phyloP scores from a whole-genome alignment of 2,888 invertebrate genomes.

The Pollenia griseotomentosa region DNA sequence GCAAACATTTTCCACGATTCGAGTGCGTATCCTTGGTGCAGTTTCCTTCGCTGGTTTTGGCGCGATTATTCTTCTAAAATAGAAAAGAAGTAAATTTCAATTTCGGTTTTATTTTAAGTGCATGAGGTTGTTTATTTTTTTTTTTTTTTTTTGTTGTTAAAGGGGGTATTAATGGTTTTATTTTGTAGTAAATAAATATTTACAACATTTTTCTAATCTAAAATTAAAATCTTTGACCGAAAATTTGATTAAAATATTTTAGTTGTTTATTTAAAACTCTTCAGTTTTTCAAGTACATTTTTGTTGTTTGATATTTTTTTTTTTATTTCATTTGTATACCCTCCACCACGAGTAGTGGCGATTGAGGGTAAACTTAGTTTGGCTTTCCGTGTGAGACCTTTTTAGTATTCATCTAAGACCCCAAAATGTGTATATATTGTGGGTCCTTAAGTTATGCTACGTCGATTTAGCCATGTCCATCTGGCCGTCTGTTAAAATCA shows the following conservation, averaged over 20 bases:
- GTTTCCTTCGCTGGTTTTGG: not conserved
- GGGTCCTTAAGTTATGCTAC: too few relatives aligned
- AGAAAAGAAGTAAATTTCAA: not conserved
- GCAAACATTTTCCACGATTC: conserved; percentile 1
- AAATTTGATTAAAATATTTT: conserved; percentile 51
- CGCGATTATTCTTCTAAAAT: conserved; percentile 12
- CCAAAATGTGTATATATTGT: too few relatives aligned
- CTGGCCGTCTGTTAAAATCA: too few relatives aligned
- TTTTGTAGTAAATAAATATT: conserved; percentile 50
- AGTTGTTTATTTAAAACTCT: conserved; percentile 37
- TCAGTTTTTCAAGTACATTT: conserved; percentile 22
- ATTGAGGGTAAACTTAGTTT: too few relatives aligned
- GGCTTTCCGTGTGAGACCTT: too few relatives aligned
- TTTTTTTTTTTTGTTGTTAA: not conserved
- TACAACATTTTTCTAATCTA: conserved; percentile 56
- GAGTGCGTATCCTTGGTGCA: not conserved
- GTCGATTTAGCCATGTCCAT: too few relatives aligned
- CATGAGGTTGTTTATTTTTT: not conserved
- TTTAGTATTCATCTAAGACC: too few relatives aligned
- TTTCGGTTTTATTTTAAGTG: conserved; percentile 11
- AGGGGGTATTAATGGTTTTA: not conserved
- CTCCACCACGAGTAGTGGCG: too few relatives aligned
- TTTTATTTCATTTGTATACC: too few relatives aligned
- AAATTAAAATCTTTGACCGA: conserved; percentile 59
- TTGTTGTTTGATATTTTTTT: not conserved